Evolutionary conservation across 2,888 invertebrate genomes (phyloP).

Genomic region (Exocentrus adspersus): DNA sequence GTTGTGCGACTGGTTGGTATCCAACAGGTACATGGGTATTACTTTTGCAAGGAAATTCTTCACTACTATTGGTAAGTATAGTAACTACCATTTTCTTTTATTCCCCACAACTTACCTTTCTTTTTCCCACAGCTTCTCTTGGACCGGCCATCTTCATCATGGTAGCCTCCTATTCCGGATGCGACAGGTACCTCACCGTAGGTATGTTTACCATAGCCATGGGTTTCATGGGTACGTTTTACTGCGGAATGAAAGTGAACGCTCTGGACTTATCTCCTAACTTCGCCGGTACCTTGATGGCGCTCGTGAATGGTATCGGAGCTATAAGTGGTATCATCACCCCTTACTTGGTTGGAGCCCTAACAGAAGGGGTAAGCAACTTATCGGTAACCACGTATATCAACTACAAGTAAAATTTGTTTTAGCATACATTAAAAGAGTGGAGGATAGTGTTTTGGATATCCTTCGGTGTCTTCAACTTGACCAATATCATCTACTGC

Average conservation of each 20-base stretch:
- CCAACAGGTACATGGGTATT: conserved; percentile 66
- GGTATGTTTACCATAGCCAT: conserved; percentile 69
- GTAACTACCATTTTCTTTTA: no score
- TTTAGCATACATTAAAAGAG: conserved; percentile 72
- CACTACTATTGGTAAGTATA: conserved; percentile 71
- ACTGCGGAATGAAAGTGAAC: conserved; percentile 75
- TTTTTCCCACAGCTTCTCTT: conserved; percentile 66
- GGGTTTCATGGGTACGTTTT: conserved; percentile 77
- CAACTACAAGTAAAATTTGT: no score
- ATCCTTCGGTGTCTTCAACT: conserved; percentile 73
- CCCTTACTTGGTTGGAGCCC: conserved; percentile 69
- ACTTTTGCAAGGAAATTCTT: conserved; percentile 72
- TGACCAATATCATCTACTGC: conserved; percentile 75
- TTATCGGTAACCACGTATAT: no score
- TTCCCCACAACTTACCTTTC: no score
- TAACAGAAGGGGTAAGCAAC: conserved; percentile 70
- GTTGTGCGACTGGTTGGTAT: conserved; percentile 74
- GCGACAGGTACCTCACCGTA: conserved; percentile 66
- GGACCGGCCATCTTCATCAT: conserved; percentile 72
- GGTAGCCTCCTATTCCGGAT: conserved; percentile 72
- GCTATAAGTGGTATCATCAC: conserved; percentile 71
- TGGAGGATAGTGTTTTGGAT: conserved; percentile 88
- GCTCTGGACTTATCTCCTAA: conserved; percentile 73
- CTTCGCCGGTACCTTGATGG: conserved; percentile 73
- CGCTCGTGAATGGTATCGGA: conserved; percentile 72